Percentiles rank a stretch among this genome's conserved stretches.
Conservation (phyloP, 2,888 invertebrate species). For the Parnassius smintheus region DNA sequence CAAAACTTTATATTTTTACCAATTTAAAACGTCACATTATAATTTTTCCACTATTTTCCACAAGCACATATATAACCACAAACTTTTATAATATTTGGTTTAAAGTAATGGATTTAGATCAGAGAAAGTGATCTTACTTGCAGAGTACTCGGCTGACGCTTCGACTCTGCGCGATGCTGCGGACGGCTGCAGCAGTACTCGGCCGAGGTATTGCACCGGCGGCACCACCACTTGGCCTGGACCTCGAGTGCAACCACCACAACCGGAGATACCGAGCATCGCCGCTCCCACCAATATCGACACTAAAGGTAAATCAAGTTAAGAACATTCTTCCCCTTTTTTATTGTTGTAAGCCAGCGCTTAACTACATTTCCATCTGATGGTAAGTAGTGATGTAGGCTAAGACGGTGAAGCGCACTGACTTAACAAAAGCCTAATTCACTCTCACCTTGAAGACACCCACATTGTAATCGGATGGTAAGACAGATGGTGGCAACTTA, state of each 20-base stretch:
- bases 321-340: too few relatives aligned
- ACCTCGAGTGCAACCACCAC: slow-evolving; percentile 71
- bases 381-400: too few relatives aligned
- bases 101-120: neutral
- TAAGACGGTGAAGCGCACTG: too few relatives aligned
- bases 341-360: too few relatives aligned
- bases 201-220: slow-evolving; percentile 82
- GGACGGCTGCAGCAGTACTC: slow-evolving; percentile 76
- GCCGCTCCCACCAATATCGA: slow-evolving; percentile 66
- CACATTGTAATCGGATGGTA: too few relatives aligned
- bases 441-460: too few relatives aligned
- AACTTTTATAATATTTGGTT: neutral
- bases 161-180: slow-evolving; percentile 72
- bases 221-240: slow-evolving; percentile 79
- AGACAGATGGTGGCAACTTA: too few relatives aligned
- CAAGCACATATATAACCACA: neutral
- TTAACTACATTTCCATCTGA: too few relatives aligned
- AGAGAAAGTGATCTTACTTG: slow-evolving; percentile 15
- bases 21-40: too few relatives aligned
- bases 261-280: slow-evolving; percentile 68
- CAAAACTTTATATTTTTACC: too few relatives aligned
- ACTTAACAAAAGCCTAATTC: too few relatives aligned
- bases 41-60: too few relatives aligned
- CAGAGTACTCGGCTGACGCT: slow-evolving; percentile 75
- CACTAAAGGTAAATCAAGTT: slow-evolving; percentile 66